A percentile compares a stretch with the other conserved stretches of the same genome.
These are phyloP conservation scores for Hystrix cristata DNA, from an alignment of 2,113 vertebrate genomes.

Conservation along the genomic window DNA sequence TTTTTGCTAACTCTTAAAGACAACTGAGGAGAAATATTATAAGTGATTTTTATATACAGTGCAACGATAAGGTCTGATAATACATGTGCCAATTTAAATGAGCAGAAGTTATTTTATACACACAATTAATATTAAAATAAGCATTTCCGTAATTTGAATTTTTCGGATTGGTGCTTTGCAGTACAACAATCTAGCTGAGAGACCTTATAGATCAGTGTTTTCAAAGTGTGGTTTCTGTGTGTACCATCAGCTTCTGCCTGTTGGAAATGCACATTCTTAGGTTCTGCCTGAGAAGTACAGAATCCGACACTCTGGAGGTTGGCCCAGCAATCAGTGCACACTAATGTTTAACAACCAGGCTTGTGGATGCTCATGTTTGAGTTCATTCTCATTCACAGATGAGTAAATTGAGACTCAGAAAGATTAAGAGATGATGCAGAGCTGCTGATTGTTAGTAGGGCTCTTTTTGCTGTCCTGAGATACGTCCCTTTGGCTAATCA, in stretches of 20 bases:
- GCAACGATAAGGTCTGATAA: background rate
- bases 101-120: background rate
- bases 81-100: background rate
- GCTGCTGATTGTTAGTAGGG: background rate
- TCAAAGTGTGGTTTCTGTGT: background rate
- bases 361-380: conserved; percentile 24
- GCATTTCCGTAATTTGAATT: background rate
- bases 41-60: background rate
- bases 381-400: conserved; percentile 37
- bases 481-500: conserved; percentile 47
- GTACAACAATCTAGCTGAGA: background rate
- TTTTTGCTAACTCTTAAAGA: conserved; percentile 34
- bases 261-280: background rate
- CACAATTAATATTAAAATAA: conserved; percentile 46
- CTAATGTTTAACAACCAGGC: background rate
- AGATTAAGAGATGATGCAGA: conserved; percentile 3
- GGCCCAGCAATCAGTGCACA: background rate
- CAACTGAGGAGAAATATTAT: conserved; percentile 12
- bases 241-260: no score
- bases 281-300: background rate
- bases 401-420: conserved; percentile 40
- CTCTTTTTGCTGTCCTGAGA: background rate
- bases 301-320: background rate
- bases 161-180: background rate
- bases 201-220: background rate